phyloP scores from a whole-genome alignment of 2,113 vertebrate species.

The Cyprinodon brontotheroides region DNA sequence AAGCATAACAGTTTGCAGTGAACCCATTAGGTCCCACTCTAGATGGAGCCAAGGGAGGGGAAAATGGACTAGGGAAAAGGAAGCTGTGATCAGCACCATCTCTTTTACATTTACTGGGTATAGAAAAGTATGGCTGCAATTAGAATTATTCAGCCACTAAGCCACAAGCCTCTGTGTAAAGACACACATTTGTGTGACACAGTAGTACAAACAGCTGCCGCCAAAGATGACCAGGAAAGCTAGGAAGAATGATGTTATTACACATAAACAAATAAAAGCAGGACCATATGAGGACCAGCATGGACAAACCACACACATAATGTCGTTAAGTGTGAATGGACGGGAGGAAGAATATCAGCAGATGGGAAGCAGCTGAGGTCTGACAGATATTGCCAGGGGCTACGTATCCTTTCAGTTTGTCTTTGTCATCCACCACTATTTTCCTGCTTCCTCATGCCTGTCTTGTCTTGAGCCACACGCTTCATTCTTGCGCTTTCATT shows the following conservation, averaged over 20 bases:
- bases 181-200: conserved; percentile 5
- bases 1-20: conserved; percentile 4
- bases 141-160: conserved; percentile 38
- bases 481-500: background rate
- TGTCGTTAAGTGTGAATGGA: conserved; percentile 18
- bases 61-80: conserved; percentile 62
- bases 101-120: conserved; percentile 56
- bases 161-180: conserved; percentile 13
- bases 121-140: conserved; percentile 43
- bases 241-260: conserved; percentile 22
- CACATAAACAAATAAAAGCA: conserved; percentile 48
- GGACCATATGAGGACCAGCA: conserved; percentile 13
- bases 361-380: conserved; percentile 58
- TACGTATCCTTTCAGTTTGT: conserved; percentile 37
- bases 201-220: conserved; percentile 21
- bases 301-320: conserved; percentile 25
- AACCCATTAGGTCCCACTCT: conserved; percentile 21
- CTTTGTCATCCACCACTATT: conserved; percentile 19
- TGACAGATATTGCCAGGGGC: conserved; percentile 42
- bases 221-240: conserved; percentile 13
- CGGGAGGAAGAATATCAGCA: conserved; percentile 22
- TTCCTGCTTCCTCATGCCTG: conserved; percentile 10
- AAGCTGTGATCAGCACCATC: conserved; percentile 58
- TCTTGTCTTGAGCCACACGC: conserved; percentile 1
- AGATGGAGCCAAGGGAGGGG: conserved; percentile 46